phyloP scores from a whole-genome alignment of 1,140 invertebrate genomes.

The Ditylenchus dipsaci region DNA sequence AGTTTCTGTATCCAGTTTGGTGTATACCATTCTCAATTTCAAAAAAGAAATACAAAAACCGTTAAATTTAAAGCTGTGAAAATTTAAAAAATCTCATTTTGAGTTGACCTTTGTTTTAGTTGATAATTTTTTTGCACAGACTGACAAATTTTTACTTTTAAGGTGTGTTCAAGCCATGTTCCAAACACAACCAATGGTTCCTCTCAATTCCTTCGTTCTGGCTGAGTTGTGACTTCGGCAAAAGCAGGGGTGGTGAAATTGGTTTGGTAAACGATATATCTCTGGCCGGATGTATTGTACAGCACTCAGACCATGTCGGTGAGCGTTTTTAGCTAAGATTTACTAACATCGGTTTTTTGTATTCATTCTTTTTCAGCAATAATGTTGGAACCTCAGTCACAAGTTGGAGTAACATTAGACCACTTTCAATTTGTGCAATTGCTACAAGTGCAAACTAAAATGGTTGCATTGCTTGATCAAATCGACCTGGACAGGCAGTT shows the following conservation, averaged over 20 bases:
- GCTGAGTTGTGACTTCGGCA: constrained; percentile 29
- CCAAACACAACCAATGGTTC: constrained; percentile 18
- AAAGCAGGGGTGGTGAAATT: constrained; percentile 12
- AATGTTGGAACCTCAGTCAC: constrained; percentile 15
- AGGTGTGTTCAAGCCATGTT: not conserved
- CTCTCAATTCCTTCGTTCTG: constrained; percentile 20
- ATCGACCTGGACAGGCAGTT: constrained; percentile 18
- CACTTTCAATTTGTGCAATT: constrained; percentile 32
- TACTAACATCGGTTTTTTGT: not conserved
- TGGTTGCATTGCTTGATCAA: constrained; percentile 20
- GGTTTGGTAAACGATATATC: constrained; percentile 16
- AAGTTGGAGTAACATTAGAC: constrained; percentile 14
- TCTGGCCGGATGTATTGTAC: constrained; percentile 10
- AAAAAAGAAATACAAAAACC: too few relatives aligned
- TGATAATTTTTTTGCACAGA: too few relatives aligned
- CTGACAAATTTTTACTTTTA: not conserved
- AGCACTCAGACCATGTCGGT: not conserved
- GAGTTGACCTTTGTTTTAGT: too few relatives aligned
- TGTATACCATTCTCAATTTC: too few relatives aligned
- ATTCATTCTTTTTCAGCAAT: not conserved
- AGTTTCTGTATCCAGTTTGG: too few relatives aligned
- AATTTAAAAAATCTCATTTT: too few relatives aligned
- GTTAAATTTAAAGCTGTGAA: too few relatives aligned
- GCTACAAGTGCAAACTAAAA: constrained; percentile 5
- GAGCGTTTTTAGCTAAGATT: not conserved